These are phyloP conservation scores for Leucophenga montana DNA, from an alignment of 2,888 invertebrate genomes.

Conservation along the genomic window DNA sequence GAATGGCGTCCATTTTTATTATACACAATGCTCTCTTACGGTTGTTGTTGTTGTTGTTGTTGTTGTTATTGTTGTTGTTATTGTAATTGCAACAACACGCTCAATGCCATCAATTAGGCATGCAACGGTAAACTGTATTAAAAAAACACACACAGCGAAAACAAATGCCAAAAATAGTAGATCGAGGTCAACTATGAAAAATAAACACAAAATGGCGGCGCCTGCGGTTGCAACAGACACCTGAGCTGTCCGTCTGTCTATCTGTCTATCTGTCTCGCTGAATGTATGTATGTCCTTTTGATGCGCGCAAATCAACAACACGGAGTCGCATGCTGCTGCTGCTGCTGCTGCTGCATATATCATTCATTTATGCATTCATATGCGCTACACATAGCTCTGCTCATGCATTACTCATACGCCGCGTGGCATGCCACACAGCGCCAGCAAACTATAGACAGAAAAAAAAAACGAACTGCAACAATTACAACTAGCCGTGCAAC, in stretches of 20 bases:
- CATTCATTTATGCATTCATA: conserved; percentile 26
- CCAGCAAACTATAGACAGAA: conserved; percentile 31
- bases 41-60: conserved; percentile 6
- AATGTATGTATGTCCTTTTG: too few relatives aligned
- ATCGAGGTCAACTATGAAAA: conserved; percentile 21
- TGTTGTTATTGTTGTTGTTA: conserved; percentile 30
- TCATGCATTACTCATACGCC: conserved; percentile 59
- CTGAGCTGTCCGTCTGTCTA: background rate
- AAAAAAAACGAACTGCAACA: conserved; percentile 13
- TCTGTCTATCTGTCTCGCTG: too few relatives aligned
- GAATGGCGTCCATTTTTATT: background rate
- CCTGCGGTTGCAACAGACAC: background rate
- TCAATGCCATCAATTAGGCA: conserved; percentile 32
- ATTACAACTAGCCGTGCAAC: background rate
- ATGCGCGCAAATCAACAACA: background rate
- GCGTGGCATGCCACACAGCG: conserved; percentile 41
- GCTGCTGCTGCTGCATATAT: conserved; percentile 11
- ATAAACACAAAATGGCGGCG: conserved; percentile 16
- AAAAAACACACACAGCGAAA: conserved; percentile 11
- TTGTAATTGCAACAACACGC: conserved; percentile 22
- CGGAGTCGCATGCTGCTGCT: background rate
- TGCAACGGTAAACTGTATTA: conserved; percentile 10
- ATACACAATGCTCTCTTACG: background rate
- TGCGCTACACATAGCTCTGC: too few relatives aligned
- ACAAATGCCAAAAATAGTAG: background rate